phyloP scores from a whole-genome alignment of 2,888 invertebrate genomes.

The Dimorphilus gyrociliatus region DNA sequence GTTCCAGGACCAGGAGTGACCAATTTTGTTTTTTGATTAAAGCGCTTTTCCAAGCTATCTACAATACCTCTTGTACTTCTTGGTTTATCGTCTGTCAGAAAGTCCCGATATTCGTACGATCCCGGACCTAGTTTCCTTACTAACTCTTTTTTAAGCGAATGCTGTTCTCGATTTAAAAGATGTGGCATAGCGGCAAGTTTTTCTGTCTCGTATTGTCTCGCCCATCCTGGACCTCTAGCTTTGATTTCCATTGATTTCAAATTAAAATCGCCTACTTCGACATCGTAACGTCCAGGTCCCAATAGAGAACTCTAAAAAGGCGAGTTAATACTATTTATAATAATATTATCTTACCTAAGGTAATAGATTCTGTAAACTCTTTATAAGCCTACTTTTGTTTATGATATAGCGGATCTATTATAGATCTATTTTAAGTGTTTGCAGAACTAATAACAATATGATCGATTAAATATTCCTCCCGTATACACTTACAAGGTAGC shows the following conservation, averaged over 20 bases:
- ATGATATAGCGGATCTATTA: no score
- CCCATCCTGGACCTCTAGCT: slow-evolving; percentile 31
- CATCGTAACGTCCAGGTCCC: slow-evolving; percentile 28
- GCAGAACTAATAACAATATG: no score
- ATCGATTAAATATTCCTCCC: no score
- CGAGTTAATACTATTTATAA: background rate
- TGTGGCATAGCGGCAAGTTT: slow-evolving; percentile 30
- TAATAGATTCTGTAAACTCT: no score
- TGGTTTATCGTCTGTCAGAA: slow-evolving; percentile 25
- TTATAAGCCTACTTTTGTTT: no score
- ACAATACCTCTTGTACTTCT: slow-evolving; percentile 25
- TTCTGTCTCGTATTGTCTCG: slow-evolving; percentile 26
- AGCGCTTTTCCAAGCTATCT: slow-evolving; percentile 21
- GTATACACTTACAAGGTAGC: no score
- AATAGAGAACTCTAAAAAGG: slow-evolving; percentile 14
- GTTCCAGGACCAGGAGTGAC: slow-evolving; percentile 31
- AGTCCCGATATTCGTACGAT: slow-evolving; percentile 32
- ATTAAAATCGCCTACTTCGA: slow-evolving; percentile 23
- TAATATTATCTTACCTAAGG: no score
- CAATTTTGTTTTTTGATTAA: slow-evolving; percentile 14
- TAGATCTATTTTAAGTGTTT: no score
- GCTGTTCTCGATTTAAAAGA: slow-evolving; percentile 32
- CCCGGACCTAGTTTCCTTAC: slow-evolving; percentile 33
- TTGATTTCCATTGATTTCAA: slow-evolving; percentile 18
- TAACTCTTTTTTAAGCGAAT: slow-evolving; percentile 26